Evolutionary conservation across 1,140 invertebrate species (phyloP).

Genomic region (Anastrepha ludens): DNA sequence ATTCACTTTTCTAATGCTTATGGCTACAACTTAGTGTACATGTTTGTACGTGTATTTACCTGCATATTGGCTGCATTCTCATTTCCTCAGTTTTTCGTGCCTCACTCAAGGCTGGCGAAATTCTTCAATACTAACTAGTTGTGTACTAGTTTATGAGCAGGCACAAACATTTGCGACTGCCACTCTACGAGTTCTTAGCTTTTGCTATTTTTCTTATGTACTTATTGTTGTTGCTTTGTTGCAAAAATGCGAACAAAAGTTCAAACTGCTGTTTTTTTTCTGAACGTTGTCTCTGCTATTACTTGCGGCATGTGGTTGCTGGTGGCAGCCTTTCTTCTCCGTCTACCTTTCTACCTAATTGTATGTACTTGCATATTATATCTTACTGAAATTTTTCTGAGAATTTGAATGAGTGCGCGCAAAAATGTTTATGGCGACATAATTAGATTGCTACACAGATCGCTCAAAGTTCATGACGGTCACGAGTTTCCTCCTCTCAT

Average conservation of each 20-base stretch:
- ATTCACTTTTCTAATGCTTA: neutral
- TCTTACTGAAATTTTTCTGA: slow-evolving; percentile 1
- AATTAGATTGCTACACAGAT: slow-evolving; percentile 48
- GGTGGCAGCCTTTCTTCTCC: neutral
- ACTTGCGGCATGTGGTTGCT: slow-evolving; percentile 26
- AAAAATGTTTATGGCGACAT: slow-evolving; percentile 12
- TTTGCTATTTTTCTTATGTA: neutral
- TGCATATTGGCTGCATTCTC: neutral
- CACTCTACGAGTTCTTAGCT: slow-evolving; percentile 7
- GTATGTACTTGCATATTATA: neutral
- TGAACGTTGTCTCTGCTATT: slow-evolving; percentile 2
- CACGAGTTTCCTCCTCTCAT: slow-evolving; percentile 27
- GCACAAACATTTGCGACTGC: neutral
- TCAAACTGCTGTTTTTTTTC: slow-evolving; percentile 49
- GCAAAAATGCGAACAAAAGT: slow-evolving; percentile 60
- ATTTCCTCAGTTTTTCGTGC: neutral
- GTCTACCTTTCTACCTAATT: neutral
- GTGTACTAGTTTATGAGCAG: too few species aligned
- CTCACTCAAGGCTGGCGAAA: too few species aligned
- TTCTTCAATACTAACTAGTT: too few species aligned
- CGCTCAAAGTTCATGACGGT: slow-evolving; percentile 34
- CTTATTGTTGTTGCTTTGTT: neutral
- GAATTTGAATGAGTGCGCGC: slow-evolving; percentile 28
- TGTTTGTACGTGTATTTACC: neutral
- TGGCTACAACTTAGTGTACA: neutral